These are phyloP conservation scores for Drosophila parvula DNA, from an alignment of 1,140 invertebrate genomes.

Conservation along the genomic window DNA sequence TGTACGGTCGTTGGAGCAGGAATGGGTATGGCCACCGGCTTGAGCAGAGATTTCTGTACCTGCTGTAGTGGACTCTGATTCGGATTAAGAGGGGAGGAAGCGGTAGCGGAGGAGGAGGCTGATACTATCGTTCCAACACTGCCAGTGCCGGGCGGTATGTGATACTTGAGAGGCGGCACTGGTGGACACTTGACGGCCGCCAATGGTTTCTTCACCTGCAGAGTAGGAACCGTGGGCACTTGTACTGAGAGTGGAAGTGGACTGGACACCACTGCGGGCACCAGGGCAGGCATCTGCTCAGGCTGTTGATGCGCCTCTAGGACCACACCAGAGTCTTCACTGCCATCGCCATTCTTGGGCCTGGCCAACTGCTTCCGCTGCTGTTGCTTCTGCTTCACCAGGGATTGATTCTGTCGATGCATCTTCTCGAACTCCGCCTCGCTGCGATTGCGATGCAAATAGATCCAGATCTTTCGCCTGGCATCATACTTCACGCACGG, in stretches of 20 bases:
- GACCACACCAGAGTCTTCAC: background rate
- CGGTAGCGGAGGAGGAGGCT: conserved; percentile 3
- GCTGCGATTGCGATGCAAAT: conserved; percentile 91
- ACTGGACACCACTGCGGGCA: conserved; percentile 62
- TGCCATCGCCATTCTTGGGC: conserved; percentile 46
- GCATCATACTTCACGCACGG: conserved; percentile 96
- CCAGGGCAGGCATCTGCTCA: conserved; percentile 38
- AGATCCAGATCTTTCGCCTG: conserved; percentile 95
- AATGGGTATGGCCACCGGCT: conserved; percentile 44
- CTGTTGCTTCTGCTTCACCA: conserved; percentile 77
- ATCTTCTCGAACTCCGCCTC: conserved; percentile 90
- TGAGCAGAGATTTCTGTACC: conserved; percentile 73
- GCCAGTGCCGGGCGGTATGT: conserved; percentile 53
- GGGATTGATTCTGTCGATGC: conserved; percentile 84
- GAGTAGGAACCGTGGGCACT: background rate
- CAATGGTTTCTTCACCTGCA: conserved; percentile 56
- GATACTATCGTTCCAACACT: conserved; percentile 15
- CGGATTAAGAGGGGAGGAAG: conserved; percentile 1
- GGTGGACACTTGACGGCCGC: conserved; percentile 64
- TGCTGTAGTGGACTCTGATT: conserved; percentile 14
- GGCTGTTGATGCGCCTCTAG: conserved; percentile 12
- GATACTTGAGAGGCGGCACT: conserved; percentile 78
- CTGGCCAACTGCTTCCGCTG: conserved; percentile 64
- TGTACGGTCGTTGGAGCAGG: conserved; percentile 21
- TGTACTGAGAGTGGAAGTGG: conserved; percentile 22